Conservation (phyloP, 2,888 invertebrate genomes). For the Periphyllus acericola region DNA sequence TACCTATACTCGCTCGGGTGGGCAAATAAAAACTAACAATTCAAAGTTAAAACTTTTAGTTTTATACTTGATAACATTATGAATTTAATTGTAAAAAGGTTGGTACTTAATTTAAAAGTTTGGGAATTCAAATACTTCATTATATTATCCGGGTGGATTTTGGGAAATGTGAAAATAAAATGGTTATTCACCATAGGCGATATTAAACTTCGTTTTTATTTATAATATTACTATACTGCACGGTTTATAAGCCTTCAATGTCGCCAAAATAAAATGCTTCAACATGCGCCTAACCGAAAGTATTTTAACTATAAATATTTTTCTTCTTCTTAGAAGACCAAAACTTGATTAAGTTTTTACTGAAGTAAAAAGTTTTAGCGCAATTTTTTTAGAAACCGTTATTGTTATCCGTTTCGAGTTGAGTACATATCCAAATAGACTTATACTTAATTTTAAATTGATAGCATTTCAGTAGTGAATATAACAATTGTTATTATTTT, state of each 20-base stretch:
- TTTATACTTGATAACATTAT: background rate
- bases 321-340: background rate
- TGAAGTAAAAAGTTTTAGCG: background rate
- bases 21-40: background rate
- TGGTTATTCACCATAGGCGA: background rate
- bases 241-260: background rate
- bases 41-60: background rate
- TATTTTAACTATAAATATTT: background rate
- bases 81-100: constrained; percentile 15
- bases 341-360: constrained; percentile 8
- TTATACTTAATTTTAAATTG: too few species aligned
- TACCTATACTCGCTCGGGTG: background rate
- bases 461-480: too few species aligned
- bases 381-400: background rate
- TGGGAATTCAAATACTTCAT: constrained; percentile 14
- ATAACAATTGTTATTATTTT: too few species aligned
- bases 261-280: constrained; percentile 3
- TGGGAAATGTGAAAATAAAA: constrained; percentile 17
- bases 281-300: background rate
- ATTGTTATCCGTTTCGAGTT: too few species aligned
- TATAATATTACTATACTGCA: background rate
- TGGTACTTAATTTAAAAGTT: constrained; percentile 36
- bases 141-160: background rate
- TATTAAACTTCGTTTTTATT: constrained; percentile 10
- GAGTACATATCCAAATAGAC: too few species aligned